Base-by-base conservation (phyloP, 2,888 invertebrate genomes). In the Fragum whitleyi region DNA sequence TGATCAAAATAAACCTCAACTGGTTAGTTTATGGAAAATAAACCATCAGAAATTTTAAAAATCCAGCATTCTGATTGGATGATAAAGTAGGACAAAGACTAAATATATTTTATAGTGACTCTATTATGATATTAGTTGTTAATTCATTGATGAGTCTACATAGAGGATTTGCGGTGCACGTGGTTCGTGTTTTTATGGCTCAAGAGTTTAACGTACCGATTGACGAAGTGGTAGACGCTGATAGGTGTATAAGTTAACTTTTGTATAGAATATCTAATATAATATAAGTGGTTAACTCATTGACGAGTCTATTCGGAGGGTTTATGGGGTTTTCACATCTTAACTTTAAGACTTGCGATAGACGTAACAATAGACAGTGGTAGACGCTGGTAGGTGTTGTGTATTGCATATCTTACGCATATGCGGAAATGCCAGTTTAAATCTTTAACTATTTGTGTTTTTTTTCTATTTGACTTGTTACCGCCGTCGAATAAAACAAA, bases 81-180 rank as follows among this genome's bases (percentile, higher is more conserved):
- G n/a, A n/a, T n/a, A n/a, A n/a, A n/a, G n/a, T n/a, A n/a, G n/a
- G n/a, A n/a, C n/a, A n/a, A n/a, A n/a, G n/a, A n/a, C n/a, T n/a
- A n/a, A n/a, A n/a, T n/a, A n/a, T n/a, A 14, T 1, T 14, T 77
- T 84, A 29, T 65, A 86, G 86, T 32, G 74, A 84, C 42, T 74
- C 79, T 36, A 55, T 77, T 1, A 71, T 85, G 0, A 77, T 86
- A 0, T 72, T 81, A 1, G 62, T 55, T 19, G 67, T 85, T 0
- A 86, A 86, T 62, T 77, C 83, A 61, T 68, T 75, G 0, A 86
- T 85, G 14, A 14, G 47, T n/a, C n/a, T n/a, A n/a, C n/a, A n/a
- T 53, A 73, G 77, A 26, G 77, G 77, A 28, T 53, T 77, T 32
- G 67, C 72, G 6, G 77, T 77, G 7, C 73, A 73, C 73, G 28